phyloP scores from a whole-genome alignment of 2,888 invertebrate genomes.

The Tridacna gigas region DNA sequence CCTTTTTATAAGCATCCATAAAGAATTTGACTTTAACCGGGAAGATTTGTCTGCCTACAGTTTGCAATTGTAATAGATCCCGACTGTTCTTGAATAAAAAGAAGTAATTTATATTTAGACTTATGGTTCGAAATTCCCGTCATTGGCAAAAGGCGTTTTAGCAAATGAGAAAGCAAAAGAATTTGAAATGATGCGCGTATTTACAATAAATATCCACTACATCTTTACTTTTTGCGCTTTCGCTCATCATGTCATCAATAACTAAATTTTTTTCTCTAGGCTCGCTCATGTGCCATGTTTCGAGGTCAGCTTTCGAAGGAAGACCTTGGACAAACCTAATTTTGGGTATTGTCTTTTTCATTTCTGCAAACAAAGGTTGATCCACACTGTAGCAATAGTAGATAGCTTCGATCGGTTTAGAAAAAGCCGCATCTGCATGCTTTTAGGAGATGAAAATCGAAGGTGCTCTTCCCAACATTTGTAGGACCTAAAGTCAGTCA shows the following conservation, averaged over 20 bases:
- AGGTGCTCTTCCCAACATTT: too few species aligned
- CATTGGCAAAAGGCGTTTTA: background rate
- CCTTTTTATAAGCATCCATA: background rate
- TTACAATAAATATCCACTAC: too few species aligned
- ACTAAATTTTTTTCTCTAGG: background rate
- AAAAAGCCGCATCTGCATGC: too few species aligned
- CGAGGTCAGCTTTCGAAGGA: background rate
- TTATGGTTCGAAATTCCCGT: background rate
- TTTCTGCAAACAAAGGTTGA: too few species aligned
- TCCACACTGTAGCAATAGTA: slow-evolving; percentile 22
- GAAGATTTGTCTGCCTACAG: background rate
- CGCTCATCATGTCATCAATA: background rate
- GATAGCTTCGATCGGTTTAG: slow-evolving; percentile 12
- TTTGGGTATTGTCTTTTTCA: background rate
- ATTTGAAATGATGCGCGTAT: background rate
- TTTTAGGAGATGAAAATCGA: too few species aligned
- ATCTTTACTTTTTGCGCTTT: background rate
- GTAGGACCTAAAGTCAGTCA: too few species aligned
- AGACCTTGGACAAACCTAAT: background rate
- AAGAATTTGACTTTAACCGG: background rate
- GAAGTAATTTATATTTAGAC: background rate
- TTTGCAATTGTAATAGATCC: background rate
- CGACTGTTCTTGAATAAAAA: background rate
- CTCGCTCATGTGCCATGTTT: background rate
- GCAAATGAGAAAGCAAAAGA: background rate